Percentiles rank a stretch among this genome's conserved stretches.
Evolutionary conservation across 2,113 vertebrate species (phyloP).

Genomic region (Candoia aspera): DNA sequence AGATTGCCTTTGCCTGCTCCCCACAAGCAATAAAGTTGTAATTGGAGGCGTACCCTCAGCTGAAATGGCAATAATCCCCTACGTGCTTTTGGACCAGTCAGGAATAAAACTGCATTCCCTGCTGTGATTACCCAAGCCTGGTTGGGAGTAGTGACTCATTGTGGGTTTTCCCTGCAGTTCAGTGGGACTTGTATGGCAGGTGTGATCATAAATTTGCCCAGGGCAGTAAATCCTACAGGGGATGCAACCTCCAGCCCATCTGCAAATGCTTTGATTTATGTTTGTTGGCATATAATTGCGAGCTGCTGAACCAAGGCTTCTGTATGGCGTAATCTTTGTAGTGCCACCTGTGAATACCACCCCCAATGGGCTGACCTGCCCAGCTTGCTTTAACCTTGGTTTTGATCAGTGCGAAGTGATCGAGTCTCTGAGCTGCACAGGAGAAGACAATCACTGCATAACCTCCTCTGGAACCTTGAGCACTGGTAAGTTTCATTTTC

Average conservation of each 20-base stretch:
- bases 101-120: neutral
- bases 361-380: neutral
- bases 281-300: too few species aligned
- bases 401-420: neutral
- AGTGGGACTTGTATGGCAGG: neutral
- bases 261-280: too few species aligned
- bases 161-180: neutral
- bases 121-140: neutral
- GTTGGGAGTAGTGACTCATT: neutral
- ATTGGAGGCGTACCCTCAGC: neutral
- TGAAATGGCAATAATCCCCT: neutral
- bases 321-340: neutral
- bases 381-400: neutral
- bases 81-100: neutral
- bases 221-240: too few species aligned
- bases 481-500: neutral
- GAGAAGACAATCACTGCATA: neutral
- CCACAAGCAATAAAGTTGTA: neutral
- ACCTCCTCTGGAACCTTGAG: neutral
- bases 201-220: neutral
- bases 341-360: neutral
- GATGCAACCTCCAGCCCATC: neutral
- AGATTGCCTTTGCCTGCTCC: neutral
- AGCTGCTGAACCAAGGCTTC: neutral
- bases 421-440: neutral